These are phyloP conservation scores for Empis stercorea DNA, from an alignment of 2,888 invertebrate genomes.

Conservation along the genomic window DNA sequence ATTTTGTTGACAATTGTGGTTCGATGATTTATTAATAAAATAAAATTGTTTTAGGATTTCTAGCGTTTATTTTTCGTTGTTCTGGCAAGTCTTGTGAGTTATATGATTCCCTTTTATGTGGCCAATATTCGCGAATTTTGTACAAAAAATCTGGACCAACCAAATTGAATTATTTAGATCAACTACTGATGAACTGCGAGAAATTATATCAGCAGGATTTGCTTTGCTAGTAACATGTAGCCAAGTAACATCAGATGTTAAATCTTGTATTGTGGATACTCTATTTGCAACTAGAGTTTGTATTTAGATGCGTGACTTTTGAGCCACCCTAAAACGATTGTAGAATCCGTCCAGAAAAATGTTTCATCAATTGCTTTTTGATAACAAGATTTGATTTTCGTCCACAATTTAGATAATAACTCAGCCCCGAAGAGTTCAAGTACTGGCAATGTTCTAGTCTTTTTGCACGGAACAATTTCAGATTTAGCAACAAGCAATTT, in stretches of 20 bases:
- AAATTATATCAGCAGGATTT: constrained; percentile 24
- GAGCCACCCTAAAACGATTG: constrained; percentile 12
- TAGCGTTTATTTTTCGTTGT: neutral
- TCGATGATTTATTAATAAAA: neutral
- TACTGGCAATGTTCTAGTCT: constrained; percentile 16
- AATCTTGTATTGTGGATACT: constrained; percentile 19
- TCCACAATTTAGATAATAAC: constrained; percentile 14
- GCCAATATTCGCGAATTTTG: neutral
- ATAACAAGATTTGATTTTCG: constrained; percentile 6
- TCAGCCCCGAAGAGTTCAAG: constrained; percentile 21
- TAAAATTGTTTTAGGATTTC: neutral
- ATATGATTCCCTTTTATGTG: neutral
- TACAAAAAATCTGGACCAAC: constrained; percentile 6
- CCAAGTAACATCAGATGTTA: constrained; percentile 16
- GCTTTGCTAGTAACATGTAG: constrained; percentile 16
- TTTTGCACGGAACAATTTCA: constrained; percentile 8
- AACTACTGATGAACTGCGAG: constrained; percentile 14
- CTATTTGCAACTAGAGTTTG: constrained; percentile 19
- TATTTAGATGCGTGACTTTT: constrained; percentile 4
- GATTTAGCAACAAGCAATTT: constrained; percentile 7
- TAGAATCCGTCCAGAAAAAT: constrained; percentile 15
- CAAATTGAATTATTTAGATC: constrained; percentile 1
- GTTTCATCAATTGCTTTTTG: constrained; percentile 3
- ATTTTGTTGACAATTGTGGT: constrained; percentile 1
- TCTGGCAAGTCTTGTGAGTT: neutral